Evolutionary conservation across 2,888 invertebrate genomes (phyloP).

Genomic region (Gasteruption jaculator): DNA sequence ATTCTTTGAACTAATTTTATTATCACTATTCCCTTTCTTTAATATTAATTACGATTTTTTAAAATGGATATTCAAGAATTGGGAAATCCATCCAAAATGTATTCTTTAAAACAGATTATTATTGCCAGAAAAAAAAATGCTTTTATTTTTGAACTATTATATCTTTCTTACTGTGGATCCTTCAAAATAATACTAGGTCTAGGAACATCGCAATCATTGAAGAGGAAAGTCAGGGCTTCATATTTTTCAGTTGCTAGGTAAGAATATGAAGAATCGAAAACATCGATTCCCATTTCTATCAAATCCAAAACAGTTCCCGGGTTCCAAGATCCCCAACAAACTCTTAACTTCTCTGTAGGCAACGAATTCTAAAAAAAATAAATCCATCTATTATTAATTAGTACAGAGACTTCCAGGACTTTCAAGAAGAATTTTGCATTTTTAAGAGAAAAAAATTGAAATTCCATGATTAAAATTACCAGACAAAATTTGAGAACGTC

Average conservation of each 20-base stretch:
- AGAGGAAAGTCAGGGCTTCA: slow-evolving; percentile 65
- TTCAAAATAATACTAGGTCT: too few relatives aligned
- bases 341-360: slow-evolving; percentile 65
- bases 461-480: slow-evolving; percentile 54
- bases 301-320: slow-evolving; percentile 70
- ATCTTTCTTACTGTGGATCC: slow-evolving; percentile 33
- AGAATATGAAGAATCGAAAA: slow-evolving; percentile 85
- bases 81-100: background rate
- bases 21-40: background rate
- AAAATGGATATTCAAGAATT: too few relatives aligned
- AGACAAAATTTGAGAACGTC: slow-evolving; percentile 62
- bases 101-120: background rate
- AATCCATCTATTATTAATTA: slow-evolving; percentile 13
- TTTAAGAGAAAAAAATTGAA: slow-evolving; percentile 15
- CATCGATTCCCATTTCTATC: slow-evolving; percentile 74
- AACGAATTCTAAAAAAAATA: slow-evolving; percentile 55
- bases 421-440: too few relatives aligned
- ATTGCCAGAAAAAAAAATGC: slow-evolving; percentile 25
- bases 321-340: slow-evolving; percentile 76
- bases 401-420: too few relatives aligned
- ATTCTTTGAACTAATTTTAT: background rate
- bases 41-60: too few relatives aligned
- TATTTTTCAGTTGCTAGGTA: slow-evolving; percentile 66
- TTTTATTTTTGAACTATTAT: slow-evolving; percentile 35
- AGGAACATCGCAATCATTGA: too few relatives aligned